These are phyloP conservation scores for Leiothrix lutea DNA, from an alignment of 2,113 vertebrate genomes.

Conservation along the genomic window DNA sequence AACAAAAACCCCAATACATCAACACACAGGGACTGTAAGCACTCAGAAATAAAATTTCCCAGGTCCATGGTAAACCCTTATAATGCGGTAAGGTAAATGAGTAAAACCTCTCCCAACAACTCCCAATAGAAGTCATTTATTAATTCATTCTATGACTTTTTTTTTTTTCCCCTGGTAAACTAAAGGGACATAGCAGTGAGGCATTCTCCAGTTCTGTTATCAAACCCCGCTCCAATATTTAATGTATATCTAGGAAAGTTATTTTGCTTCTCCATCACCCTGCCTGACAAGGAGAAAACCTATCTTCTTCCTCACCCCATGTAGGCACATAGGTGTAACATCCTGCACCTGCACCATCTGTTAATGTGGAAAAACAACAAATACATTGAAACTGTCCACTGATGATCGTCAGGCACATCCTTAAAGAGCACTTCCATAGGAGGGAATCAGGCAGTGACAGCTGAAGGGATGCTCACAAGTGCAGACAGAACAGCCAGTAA, in stretches of 20 bases:
- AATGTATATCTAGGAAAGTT: neutral
- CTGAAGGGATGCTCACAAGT: neutral
- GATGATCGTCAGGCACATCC: neutral
- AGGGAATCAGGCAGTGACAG: fast-evolving
- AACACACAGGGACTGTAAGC: neutral
- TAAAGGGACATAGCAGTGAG: neutral
- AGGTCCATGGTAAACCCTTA: neutral
- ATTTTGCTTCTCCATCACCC: neutral
- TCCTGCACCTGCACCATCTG: neutral
- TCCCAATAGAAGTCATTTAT: neutral
- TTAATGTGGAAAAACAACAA: neutral
- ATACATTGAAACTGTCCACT: neutral
- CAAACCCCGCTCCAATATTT: neutral
- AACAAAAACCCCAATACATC: neutral
- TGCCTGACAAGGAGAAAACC: neutral
- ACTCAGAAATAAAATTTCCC: neutral
- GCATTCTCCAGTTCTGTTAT: neutral
- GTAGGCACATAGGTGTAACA: neutral
- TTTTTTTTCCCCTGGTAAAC: fast-evolving
- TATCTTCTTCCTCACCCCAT: neutral
- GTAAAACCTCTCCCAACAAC: neutral
- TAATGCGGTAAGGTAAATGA: neutral
- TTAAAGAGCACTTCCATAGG: neutral
- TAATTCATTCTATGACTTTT: neutral
- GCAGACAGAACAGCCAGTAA: neutral